Percentiles rank a stretch among this genome's conserved stretches.
Evolutionary conservation across 2,113 vertebrate genomes (phyloP).

Genomic region (Casuarius casuarius): DNA sequence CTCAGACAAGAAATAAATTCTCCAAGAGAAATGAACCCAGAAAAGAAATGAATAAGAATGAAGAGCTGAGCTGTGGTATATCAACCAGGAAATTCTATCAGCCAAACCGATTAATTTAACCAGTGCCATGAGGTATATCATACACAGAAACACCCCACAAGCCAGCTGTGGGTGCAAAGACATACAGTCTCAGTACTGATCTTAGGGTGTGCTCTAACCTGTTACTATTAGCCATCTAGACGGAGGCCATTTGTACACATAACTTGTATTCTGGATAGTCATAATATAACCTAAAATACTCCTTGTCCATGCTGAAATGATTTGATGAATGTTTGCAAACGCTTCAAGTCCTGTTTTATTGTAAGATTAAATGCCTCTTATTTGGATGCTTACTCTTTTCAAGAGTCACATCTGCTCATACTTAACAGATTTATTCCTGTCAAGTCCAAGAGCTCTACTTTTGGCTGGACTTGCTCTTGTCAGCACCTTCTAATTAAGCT

Average conservation of each 20-base stretch:
- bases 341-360: conserved; percentile 33
- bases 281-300: conserved; percentile 17
- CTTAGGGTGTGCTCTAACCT: background rate
- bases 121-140: background rate
- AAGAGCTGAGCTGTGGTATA: background rate
- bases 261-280: background rate
- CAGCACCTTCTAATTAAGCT: background rate
- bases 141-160: background rate
- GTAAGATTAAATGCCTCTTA: conserved; percentile 52
- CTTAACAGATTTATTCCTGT: conserved; percentile 47
- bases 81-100: background rate
- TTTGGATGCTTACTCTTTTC: conserved; percentile 34
- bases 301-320: background rate
- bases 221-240: background rate
- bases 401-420: conserved; percentile 10
- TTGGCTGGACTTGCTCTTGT: conserved; percentile 16
- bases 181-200: background rate
- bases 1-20: background rate
- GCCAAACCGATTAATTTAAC: background rate
- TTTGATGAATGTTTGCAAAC: conserved; percentile 24
- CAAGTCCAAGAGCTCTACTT: conserved; percentile 47
- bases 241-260: background rate
- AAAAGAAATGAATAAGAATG: background rate
- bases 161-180: background rate
- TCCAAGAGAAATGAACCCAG: background rate